phyloP scores from a whole-genome alignment of 2,113 vertebrate genomes.

The Cryptomyrus ogoouensis region DNA sequence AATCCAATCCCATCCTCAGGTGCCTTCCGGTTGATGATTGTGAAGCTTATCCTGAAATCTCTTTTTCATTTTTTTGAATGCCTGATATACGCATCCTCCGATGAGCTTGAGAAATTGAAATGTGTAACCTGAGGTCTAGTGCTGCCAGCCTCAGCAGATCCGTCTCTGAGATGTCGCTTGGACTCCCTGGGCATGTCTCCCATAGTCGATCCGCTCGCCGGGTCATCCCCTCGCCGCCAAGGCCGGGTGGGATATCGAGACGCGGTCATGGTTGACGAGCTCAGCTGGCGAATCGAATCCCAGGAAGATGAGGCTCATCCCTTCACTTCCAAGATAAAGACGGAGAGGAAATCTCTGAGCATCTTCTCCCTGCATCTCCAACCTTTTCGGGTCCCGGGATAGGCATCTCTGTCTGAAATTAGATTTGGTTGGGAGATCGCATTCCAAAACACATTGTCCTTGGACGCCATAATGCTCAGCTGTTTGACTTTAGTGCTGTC shows the following conservation, averaged over 20 bases:
- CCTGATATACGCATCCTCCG: not conserved
- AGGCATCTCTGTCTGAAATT: not conserved
- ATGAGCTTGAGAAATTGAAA: not conserved
- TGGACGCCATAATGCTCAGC: not conserved
- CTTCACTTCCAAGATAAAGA: not conserved
- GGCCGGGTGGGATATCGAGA: not conserved
- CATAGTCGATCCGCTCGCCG: not conserved
- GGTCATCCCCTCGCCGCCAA: not conserved
- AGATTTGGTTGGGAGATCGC: not conserved
- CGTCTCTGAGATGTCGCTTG: not conserved
- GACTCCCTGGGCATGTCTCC: not conserved
- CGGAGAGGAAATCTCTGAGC: not conserved
- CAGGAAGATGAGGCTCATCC: not conserved
- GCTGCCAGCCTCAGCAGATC: not conserved
- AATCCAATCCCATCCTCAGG: not conserved
- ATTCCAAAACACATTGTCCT: not conserved
- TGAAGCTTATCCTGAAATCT: slow-evolving; percentile 25
- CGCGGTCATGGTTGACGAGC: not conserved
- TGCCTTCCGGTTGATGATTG: slow-evolving; percentile 31
- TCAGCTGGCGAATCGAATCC: not conserved
- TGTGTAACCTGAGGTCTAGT: not conserved
- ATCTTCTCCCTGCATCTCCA: not conserved
- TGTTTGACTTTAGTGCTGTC: not conserved
- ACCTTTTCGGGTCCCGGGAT: not conserved
- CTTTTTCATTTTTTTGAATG: slow-evolving; percentile 1